A percentile compares a stretch with the other conserved stretches of the same genome.
phyloP scores from a whole-genome alignment of 2,797 vertebrate species.

The Tokudaia tokunoshimensis region DNA sequence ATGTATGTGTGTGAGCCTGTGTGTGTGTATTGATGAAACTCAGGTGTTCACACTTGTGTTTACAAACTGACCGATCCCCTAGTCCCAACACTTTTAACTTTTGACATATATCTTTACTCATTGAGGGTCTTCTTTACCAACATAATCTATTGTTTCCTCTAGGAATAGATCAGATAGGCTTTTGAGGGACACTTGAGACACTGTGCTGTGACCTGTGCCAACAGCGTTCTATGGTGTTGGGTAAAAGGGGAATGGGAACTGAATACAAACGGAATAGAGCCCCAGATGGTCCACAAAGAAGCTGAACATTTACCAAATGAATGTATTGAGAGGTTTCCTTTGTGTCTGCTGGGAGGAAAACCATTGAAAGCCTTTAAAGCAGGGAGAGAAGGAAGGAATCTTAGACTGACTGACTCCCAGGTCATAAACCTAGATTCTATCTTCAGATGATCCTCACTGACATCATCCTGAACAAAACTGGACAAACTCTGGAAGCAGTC shows the following conservation, averaged over 20 bases:
- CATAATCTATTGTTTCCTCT: neutral
- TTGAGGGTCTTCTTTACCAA: neutral
- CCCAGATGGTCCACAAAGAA: neutral
- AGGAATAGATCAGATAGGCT: neutral
- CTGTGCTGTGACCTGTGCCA: neutral
- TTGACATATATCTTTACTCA: conserved; percentile 17
- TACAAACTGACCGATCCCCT: neutral
- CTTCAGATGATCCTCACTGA: conserved; percentile 24
- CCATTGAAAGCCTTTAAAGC: neutral
- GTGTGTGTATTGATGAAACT: neutral
- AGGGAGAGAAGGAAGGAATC: neutral
- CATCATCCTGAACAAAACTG: conserved; percentile 37
- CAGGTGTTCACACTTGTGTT: neutral
- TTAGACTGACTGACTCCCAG: neutral
- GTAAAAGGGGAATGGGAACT: neutral
- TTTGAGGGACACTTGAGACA: neutral
- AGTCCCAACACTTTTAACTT: neutral
- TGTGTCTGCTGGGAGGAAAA: neutral
- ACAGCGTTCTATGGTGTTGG: neutral
- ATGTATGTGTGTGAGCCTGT: neutral
- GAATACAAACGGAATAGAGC: neutral
- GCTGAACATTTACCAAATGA: neutral
- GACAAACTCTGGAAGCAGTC: neutral
- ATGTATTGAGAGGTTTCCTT: neutral
- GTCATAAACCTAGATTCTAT: neutral